Percentiles rank a stretch among this genome's conserved stretches.
These are phyloP conservation scores for Archaeoteleia sp. DNA, from an alignment of 2,888 invertebrate genomes.

Conservation along the genomic window DNA sequence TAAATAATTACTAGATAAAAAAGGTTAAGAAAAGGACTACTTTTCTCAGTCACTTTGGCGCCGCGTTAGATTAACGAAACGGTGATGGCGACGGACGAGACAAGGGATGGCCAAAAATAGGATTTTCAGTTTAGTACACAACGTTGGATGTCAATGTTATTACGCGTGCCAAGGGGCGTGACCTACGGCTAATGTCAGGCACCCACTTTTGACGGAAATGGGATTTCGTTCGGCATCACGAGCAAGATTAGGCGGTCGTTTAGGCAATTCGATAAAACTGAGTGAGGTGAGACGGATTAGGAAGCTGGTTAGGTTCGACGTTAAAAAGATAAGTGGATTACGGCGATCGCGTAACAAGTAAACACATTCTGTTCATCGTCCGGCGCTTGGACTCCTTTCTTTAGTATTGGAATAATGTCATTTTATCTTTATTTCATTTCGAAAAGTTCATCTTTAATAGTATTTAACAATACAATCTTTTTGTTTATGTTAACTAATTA, in stretches of 20 bases:
- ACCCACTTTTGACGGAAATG: slow-evolving; percentile 59
- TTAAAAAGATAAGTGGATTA: slow-evolving; percentile 5
- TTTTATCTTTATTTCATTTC: not conserved
- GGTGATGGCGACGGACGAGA: not conserved
- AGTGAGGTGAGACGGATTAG: slow-evolving; percentile 28
- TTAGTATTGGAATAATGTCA: not conserved
- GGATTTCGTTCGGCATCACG: slow-evolving; percentile 49
- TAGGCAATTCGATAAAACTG: slow-evolving; percentile 37
- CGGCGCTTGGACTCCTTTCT: not conserved
- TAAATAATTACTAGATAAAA: too few species aligned
- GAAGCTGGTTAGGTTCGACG: slow-evolving; percentile 6
- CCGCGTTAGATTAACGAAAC: too few species aligned
- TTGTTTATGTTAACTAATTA: too few species aligned
- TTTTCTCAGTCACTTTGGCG: too few species aligned
- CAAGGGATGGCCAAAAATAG: slow-evolving; percentile 31
- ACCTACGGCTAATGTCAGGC: slow-evolving; percentile 57
- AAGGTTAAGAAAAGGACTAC: too few species aligned
- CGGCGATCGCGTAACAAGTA: slow-evolving; percentile 1
- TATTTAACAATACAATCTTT: too few species aligned
- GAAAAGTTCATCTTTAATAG: too few species aligned
- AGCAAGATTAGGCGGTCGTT: slow-evolving; percentile 33
- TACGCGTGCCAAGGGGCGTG: slow-evolving; percentile 46
- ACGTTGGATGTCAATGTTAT: slow-evolving; percentile 3
- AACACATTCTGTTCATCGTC: not conserved
- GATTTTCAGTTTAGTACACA: not conserved